Evolutionary conservation across 2,113 vertebrate species (phyloP), one percentile per base, ranked within the genome.

Genomic region (Crocuta crocuta): DNA sequence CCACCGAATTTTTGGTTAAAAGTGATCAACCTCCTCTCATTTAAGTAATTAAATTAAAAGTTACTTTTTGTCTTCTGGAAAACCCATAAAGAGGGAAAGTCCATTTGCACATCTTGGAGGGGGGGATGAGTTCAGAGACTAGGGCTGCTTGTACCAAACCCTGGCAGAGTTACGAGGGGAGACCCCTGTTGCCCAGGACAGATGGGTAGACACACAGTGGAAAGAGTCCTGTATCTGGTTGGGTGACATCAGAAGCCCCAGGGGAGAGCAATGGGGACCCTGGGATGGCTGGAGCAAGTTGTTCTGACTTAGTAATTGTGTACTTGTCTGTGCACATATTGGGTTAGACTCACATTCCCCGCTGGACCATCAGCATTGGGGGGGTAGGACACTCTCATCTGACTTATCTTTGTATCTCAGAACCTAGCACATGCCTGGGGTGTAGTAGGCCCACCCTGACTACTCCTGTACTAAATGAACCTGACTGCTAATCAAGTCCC

Each of bases 1-100:
- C 23, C 11, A 66, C 21, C 89, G 73, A 48, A 63, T 81, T 92
- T 97, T 88, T 26, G 76, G 48, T 95, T 91, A 61, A 84, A 96
- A 80, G 74, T 81, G 43, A 96, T 87, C 63, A 58, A 39, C 78
- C 73, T 92, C 35, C 35, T 96, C 17, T 33, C 88, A 1, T 92
- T 96, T 74, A 89, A 82, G n/a, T n/a, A 55, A 65, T 33, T 89
- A 11, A 58, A 58, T 58, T 58, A 58, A 58, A 58, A 58, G 58
- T 50, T 85, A 81, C 45, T 71, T 93, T 89, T 95, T 86, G 74
- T 88, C n/a, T 89, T 24, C 81, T 50, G 43, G 55, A 79, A 93
- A 89, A 83, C 10, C 12, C 31, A 55, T 33, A 68, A 74, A 74
- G 26, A 83, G 55, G 65, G 86, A 94, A 31, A 96, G 24, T 73